These are phyloP conservation scores for Machimus atricapillus DNA, from an alignment of 2,888 invertebrate species.

Conservation along the genomic window DNA sequence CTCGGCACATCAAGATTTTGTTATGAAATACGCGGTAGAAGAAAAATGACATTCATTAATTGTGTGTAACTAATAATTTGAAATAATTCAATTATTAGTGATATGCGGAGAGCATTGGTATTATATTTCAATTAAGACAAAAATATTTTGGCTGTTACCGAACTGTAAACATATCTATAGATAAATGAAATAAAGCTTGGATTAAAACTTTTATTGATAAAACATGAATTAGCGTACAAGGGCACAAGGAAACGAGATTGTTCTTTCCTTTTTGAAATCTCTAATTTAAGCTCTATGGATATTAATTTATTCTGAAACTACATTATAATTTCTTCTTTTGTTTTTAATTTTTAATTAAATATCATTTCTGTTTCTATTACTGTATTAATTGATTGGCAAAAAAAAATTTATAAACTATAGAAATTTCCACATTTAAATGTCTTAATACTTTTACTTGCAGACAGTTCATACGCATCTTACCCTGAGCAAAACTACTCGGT, in stretches of 20 bases:
- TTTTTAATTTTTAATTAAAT: neutral
- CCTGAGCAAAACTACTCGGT: conserved; percentile 60
- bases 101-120: too few species aligned
- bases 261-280: neutral
- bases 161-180: too few species aligned
- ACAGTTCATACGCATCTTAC: conserved; percentile 58
- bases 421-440: neutral
- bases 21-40: too few species aligned
- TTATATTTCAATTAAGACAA: neutral
- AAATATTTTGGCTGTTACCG: too few species aligned
- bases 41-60: too few species aligned
- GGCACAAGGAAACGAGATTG: neutral
- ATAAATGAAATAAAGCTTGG: too few species aligned
- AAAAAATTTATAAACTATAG: neutral
- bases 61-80: too few species aligned
- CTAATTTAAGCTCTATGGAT: neutral
- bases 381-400: neutral
- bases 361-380: neutral
- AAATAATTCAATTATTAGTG: too few species aligned
- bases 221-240: neutral
- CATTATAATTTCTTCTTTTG: neutral
- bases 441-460: conserved; percentile 53
- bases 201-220: too few species aligned
- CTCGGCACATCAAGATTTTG: too few species aligned
- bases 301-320: neutral